Percentiles rank a stretch among this genome's conserved stretches.
phyloP scores from a whole-genome alignment of 2,797 vertebrate species.

The Helostoma temminkii region DNA sequence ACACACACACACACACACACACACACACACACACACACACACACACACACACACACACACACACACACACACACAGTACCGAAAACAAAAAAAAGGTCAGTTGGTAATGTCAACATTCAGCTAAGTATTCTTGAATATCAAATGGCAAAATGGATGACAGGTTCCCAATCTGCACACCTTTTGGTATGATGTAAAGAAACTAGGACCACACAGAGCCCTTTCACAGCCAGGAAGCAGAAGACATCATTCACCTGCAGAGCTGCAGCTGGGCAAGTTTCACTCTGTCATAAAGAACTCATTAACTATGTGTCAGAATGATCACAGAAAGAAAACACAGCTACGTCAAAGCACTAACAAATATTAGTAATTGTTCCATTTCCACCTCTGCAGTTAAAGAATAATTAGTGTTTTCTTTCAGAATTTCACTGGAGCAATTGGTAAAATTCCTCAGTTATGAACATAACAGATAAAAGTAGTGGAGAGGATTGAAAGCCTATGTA shows the following conservation, averaged over 20 bases:
- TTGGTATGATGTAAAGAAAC: conserved; percentile 81
- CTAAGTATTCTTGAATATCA: conserved; percentile 74
- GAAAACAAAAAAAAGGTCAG: conserved; percentile 77
- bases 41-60: conserved; percentile 35
- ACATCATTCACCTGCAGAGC: conserved; percentile 75
- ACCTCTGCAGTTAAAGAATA: conserved; percentile 9
- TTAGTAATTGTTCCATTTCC: conserved; percentile 46
- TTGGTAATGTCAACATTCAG: conserved; percentile 77
- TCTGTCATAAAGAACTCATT: conserved; percentile 79
- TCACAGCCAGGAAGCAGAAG: conserved; percentile 74
- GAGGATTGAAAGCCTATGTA: too few species aligned
- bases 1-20: conserved; percentile 35
- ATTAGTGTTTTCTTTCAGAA: too few species aligned
- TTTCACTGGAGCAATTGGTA: not conserved
- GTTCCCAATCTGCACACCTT: conserved; percentile 63
- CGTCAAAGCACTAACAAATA: conserved; percentile 50
- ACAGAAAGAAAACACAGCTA: conserved; percentile 62
- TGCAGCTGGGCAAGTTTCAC: conserved; percentile 78
- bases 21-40: conserved; percentile 29
- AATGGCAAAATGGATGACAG: conserved; percentile 75
- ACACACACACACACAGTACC: conserved; percentile 25
- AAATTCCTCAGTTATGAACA: not conserved
- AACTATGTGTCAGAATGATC: conserved; percentile 66
- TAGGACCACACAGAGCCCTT: conserved; percentile 80
- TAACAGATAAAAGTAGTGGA: not conserved